Conservation (phyloP, 1,140 invertebrate genomes). For the Zaprionus capensis region DNA sequence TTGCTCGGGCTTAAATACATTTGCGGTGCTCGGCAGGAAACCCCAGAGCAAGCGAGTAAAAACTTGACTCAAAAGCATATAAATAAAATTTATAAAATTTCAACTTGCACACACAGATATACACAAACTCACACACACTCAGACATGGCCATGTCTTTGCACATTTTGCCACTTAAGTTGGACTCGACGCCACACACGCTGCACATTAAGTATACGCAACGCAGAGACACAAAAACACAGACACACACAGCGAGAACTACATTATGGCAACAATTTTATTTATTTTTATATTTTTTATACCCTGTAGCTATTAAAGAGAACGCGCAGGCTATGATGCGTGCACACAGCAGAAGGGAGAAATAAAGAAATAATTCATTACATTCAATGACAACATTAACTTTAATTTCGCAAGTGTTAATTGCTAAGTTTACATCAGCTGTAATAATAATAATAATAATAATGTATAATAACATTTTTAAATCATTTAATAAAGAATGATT, state of each 20-base stretch:
- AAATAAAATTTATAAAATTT: slow-evolving; percentile 45
- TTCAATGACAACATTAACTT: no score
- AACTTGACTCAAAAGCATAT: slow-evolving; percentile 34
- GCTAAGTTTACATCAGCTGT: not conserved
- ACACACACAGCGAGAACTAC: slow-evolving; percentile 27
- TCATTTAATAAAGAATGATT: not conserved
- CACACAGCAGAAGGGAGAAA: no score
- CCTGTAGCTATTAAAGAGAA: slow-evolving; percentile 1
- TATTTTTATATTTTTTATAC: slow-evolving; percentile 45
- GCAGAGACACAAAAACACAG: slow-evolving; percentile 20
- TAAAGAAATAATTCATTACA: no score
- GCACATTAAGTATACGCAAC: slow-evolving; percentile 53
- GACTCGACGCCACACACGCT: slow-evolving; percentile 32
- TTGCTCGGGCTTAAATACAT: slow-evolving; percentile 32
- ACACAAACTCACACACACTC: not conserved
- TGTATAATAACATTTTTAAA: not conserved
- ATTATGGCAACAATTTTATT: slow-evolving; percentile 47
- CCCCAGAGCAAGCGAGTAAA: slow-evolving; percentile 17
- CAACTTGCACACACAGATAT: slow-evolving; percentile 30
- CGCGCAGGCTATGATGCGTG: not conserved
- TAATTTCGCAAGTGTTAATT: not conserved
- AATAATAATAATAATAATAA: no score
- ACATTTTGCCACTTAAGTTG: slow-evolving; percentile 36
- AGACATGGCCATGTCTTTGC: slow-evolving; percentile 2
- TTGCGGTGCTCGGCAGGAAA: slow-evolving; percentile 23